Evolutionary conservation across 2,113 vertebrate genomes (phyloP), one percentile per base, ranked within the genome.

Genomic region (Diadophis punctatus): DNA sequence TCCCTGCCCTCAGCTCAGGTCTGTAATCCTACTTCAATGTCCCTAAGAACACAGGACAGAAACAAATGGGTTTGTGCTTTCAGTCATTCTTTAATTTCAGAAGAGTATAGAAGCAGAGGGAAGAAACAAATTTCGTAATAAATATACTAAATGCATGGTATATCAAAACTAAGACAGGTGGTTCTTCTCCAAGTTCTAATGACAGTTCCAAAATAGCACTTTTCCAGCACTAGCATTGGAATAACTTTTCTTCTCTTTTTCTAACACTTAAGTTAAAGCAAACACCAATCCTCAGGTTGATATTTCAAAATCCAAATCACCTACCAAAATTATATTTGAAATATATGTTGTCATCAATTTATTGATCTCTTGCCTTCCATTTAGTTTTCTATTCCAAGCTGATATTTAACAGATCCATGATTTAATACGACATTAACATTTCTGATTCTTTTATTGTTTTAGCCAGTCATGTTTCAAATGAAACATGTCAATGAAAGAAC

Each of bases 221-320:
- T 93, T 95, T 56, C 27, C 90, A 94, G 3, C 7, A 63, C 39
- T 52, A 51, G 3, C 86, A 91, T 18, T 46, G 46, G 87, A 94
- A 86, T 52, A 91, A 27, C 0, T 0, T 94, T 88, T 91, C 80
- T 11, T 90, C 10, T 92, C 58, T 85, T 92, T 93, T 0, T 80
- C 12, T 25, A 94, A 86, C 20, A 55, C 39, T 92, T 86, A n/a
- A 46, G 94, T 88, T 94, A 95, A 95, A 87, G 86, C 55, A 93
- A 92, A 94, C 87, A 94, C 48, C 88, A 87, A 92, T 51, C 85
- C 84, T 60, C 52, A 84, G 1, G 74, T 34, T 84, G 34, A 93
- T 6, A 93, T 7, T 89, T 51, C 30, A 0, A 0, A 88, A 55
- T 49, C 84, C 89, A 92, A 90, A 85, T 94, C 27, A 30, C 34